A percentile compares a stretch with the other conserved stretches of the same genome.
Conservation (phyloP, 1,140 invertebrate species). For the Lucilia sericata region DNA sequence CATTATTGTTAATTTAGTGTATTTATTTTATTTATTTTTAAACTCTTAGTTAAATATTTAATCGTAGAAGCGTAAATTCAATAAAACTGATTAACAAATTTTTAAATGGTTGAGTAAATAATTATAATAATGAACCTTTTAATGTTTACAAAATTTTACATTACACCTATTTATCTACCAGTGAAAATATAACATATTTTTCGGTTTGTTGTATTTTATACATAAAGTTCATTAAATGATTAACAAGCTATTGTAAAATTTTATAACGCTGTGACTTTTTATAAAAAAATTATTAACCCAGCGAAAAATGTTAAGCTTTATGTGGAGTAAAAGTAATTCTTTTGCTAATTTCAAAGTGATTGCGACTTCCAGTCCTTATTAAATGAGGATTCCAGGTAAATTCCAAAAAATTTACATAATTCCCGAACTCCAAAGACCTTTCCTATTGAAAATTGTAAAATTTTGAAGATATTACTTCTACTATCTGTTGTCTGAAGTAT, state of each 20-base stretch:
- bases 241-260: conserved; percentile 19
- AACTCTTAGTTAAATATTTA: not conserved
- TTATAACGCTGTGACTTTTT: not conserved
- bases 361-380: too few relatives aligned
- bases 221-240: conserved; percentile 2
- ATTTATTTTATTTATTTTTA: too few relatives aligned
- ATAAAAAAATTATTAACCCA: not conserved
- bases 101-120: not conserved
- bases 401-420: too few relatives aligned
- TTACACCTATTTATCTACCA: too few relatives aligned
- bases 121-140: not conserved
- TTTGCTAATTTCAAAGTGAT: too few relatives aligned
- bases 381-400: too few relatives aligned
- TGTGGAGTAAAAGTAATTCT: too few relatives aligned
- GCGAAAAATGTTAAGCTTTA: too few relatives aligned
- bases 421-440: too few relatives aligned
- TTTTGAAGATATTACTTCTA: too few relatives aligned
- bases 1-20: too few relatives aligned
- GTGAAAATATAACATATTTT: not conserved
- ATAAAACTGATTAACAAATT: not conserved
- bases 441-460: too few relatives aligned
- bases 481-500: not conserved
- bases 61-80: not conserved
- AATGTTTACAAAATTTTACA: not conserved
- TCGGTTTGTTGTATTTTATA: not conserved